A percentile compares a stretch with the other conserved stretches of the same genome.
Evolutionary conservation across 2,888 invertebrate genomes (phyloP).

Genomic region (Melieria picta): DNA sequence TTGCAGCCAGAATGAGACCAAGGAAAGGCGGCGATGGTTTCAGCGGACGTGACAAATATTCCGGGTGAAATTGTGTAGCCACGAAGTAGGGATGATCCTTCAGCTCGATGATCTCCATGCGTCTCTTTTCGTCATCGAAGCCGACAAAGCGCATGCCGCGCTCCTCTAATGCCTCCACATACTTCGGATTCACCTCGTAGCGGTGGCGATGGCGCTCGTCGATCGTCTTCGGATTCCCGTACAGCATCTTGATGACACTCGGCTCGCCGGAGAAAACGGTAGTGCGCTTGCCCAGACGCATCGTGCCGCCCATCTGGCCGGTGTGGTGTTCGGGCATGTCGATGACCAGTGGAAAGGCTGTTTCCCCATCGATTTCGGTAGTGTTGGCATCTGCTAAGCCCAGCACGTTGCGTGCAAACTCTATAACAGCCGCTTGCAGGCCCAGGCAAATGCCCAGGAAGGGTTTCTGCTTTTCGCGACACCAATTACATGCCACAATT

Average conservation of each 20-base stretch:
- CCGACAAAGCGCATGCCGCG: constrained; percentile 91
- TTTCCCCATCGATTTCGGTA: constrained; percentile 82
- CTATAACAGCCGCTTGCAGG: constrained; percentile 95
- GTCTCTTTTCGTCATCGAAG: constrained; percentile 79
- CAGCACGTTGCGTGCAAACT: constrained; percentile 89
- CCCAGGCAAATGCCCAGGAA: constrained; percentile 98
- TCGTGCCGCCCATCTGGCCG: constrained; percentile 94
- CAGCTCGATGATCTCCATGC: constrained; percentile 95
- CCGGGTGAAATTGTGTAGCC: constrained; percentile 97
- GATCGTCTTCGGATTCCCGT: constrained; percentile 79
- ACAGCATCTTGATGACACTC: constrained; percentile 75
- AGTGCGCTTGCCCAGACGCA: constrained; percentile 94
- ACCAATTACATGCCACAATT: constrained; percentile 93
- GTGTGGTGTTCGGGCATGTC: constrained; percentile 99
- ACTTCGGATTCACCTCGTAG: constrained; percentile 95
- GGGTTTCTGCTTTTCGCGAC: constrained; percentile 88
- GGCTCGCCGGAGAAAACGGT: constrained; percentile 78
- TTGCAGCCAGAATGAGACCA: constrained; percentile 91
- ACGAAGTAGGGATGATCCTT: constrained; percentile 92
- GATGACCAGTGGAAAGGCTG: constrained; percentile 84
- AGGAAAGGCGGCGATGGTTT: constrained; percentile 95
- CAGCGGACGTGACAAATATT: constrained; percentile 91
- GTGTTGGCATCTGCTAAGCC: constrained; percentile 82
- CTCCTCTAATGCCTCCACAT: constrained; percentile 80
- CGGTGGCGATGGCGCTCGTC: constrained; percentile 97